Base-by-base conservation (phyloP, 37 sponge, comb jelly and placozoan species). In the Dysidea cf. avara region DNA sequence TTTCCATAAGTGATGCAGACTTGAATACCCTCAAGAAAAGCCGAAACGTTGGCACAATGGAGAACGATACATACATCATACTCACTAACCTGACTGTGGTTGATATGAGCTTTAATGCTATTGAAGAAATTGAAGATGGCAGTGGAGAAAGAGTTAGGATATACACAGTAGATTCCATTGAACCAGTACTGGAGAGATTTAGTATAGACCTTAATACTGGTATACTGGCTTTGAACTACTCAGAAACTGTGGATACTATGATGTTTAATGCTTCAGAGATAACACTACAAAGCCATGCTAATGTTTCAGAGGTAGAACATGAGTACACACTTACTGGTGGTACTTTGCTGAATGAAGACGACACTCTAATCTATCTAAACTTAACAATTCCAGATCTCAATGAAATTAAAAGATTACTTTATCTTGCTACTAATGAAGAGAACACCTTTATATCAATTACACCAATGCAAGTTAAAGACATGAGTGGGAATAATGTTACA, bases 201-300 rank as follows among this genome's bases (percentile, higher is more conserved):
- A 75, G 90, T 46, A 47, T 90, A 11, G 85, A 94, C 57, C 48
- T 87, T 1, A 54, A 94, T 65, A 34, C 73, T 37, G 91, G 88
- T 12, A 25, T 80, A 0, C 66, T 94, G 20, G 86, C 78, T 22
- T 43, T 94, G 26, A 58, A 47, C 64, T 94, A 88, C 64, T 86
- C 90, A 31, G 95, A 94, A 64, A 90, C 95, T 7, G 78, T 94
- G 34, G 84, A 90, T 28, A 86, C 83, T 7, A 60, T 39, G 24
- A 80, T 68, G 29, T 70, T 90, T 2, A 57, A 80, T 52, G 64
- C 83, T 14, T 76, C 76, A 18, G 66, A 75, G 50, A 61, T 94
- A 9, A 94, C 85, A 12, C 65, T 94, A 24, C 95, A 90, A 59
- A 76, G 83, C 28, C 37, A 52, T 16, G 50, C 61, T n/a, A 69